These are phyloP conservation scores for Rugalucina vietnamica DNA, from an alignment of 2,888 invertebrate species.

Conservation along the genomic window DNA sequence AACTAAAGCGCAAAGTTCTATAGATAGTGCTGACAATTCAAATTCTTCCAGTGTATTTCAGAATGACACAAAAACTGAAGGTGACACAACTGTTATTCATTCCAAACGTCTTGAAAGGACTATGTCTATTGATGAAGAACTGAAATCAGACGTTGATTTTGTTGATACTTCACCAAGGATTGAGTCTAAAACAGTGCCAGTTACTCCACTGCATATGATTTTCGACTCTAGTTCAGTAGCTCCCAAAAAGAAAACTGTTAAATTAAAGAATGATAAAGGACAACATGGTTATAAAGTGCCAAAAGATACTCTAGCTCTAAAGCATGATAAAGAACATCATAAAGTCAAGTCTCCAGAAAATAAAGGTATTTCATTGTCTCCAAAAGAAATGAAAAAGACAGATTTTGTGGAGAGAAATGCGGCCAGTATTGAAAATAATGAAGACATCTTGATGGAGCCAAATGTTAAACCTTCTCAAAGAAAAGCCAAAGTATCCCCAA, in stretches of 20 bases:
- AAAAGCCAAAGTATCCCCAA: constrained; percentile 53
- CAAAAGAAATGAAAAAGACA: not conserved
- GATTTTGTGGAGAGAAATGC: not conserved
- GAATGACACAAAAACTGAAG: constrained; percentile 12
- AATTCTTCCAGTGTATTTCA: not conserved
- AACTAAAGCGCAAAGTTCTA: not conserved
- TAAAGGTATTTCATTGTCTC: not conserved
- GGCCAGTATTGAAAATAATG: not conserved
- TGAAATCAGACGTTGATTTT: not conserved
- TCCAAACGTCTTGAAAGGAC: not conserved
- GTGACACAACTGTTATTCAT: constrained; percentile 6
- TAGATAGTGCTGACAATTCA: not conserved
- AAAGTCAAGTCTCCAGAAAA: not conserved
- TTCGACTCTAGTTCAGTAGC: constrained; percentile 58
- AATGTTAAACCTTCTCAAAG: constrained; percentile 35
- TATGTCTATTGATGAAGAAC: not conserved
- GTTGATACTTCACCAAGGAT: constrained; percentile 4
- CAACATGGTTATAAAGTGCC: constrained; percentile 28
- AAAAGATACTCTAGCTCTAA: constrained; percentile 55
- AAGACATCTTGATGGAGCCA: constrained; percentile 29
- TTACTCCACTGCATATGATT: constrained; percentile 41
- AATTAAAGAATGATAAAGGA: constrained; percentile 1
- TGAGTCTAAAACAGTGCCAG: constrained; percentile 29
- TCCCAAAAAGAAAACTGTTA: constrained; percentile 21
- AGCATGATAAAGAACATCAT: constrained; percentile 40